These are phyloP conservation scores for Forbesichthys papilliferus DNA, from an alignment of 2,113 vertebrate species.

Conservation along the genomic window DNA sequence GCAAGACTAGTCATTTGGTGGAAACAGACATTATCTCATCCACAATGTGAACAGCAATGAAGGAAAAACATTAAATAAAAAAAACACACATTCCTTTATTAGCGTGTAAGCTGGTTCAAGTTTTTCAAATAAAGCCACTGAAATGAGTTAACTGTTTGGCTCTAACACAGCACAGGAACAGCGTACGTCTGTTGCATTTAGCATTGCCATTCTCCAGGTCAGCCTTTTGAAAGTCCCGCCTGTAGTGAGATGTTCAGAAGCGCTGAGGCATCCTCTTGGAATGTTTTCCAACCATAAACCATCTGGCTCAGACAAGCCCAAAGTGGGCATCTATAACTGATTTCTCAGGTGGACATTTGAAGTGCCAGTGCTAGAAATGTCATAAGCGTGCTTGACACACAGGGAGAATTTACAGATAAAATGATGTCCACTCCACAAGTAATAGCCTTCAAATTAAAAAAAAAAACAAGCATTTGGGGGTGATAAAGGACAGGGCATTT, in stretches of 20 bases:
- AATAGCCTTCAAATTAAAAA: constrained; percentile 24
- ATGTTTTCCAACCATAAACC: constrained; percentile 28
- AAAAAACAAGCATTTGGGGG: constrained; percentile 16
- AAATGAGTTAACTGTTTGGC: constrained; percentile 17
- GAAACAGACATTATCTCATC: constrained; percentile 47
- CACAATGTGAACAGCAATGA: constrained; percentile 30
- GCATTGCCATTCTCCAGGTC: background rate
- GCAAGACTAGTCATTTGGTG: constrained; percentile 45
- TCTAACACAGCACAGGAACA: background rate
- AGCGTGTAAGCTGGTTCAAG: constrained; percentile 12
- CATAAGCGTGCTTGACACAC: constrained; percentile 19
- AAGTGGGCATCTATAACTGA: constrained; percentile 24
- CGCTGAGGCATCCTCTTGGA: constrained; percentile 8
- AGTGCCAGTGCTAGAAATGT: constrained; percentile 29
- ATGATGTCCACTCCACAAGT: constrained; percentile 26
- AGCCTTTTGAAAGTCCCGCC: background rate
- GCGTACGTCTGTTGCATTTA: constrained; percentile 12
- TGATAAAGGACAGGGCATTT: constrained; percentile 17
- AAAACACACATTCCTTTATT: constrained; percentile 9
- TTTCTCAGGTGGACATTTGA: constrained; percentile 44
- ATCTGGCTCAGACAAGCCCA: constrained; percentile 7
- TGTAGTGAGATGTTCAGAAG: constrained; percentile 23
- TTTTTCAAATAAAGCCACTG: constrained; percentile 20
- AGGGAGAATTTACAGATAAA: constrained; percentile 31
- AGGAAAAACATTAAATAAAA: constrained; percentile 29